Base-by-base conservation (phyloP, 2,797 vertebrate genomes). In the Bradypodion ventrale region DNA sequence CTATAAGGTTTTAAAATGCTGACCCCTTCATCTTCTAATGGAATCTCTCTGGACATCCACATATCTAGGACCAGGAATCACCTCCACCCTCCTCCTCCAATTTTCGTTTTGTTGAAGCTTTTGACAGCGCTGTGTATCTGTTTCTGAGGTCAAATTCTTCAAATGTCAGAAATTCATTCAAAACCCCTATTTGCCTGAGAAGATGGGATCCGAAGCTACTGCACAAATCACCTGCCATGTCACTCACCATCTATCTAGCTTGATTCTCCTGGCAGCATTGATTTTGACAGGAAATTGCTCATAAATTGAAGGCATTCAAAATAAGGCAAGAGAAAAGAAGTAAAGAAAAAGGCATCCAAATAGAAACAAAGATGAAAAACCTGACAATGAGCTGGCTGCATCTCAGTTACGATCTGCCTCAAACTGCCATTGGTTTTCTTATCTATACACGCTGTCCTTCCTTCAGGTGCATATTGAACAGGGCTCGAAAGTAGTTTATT, bases 211-310 rank as follows among this genome's bases (percentile, higher is more conserved):
- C 40, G 1, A 84, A 76, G 85, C 75, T 87, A 88, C 5, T 60
- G 79, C 82, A 65, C 0, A 0, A 76, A 78, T 86, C 0, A 12
- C 85, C 46, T 2, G 19, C 75, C 85, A 78, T 85, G 89, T 85
- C 88, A 91, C 29, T 89, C 89, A 84, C 46, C 52, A 62, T 40
- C 0, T 0, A 78, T 12, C 2, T 66, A 63, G 46, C 60, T 23
- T 40, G 35, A 21, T 75, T 85, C 77, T 85, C 2, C 80, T 2
- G 32, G 29, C 84, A 66, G 82, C 42, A 85, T 78, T 84, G 2
- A 10, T 79, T 92, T 83, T 82, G 87, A 87, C 80, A 92, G 87
- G 81, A 89, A 88, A 89, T 78, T 83, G 88, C 85, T 74, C 80
- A 56, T 68, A 83, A 90, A 89, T 90, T 1, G 87, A 85, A 85